Conservation (phyloP, 2,113 vertebrate species). For the Caretta caretta region DNA sequence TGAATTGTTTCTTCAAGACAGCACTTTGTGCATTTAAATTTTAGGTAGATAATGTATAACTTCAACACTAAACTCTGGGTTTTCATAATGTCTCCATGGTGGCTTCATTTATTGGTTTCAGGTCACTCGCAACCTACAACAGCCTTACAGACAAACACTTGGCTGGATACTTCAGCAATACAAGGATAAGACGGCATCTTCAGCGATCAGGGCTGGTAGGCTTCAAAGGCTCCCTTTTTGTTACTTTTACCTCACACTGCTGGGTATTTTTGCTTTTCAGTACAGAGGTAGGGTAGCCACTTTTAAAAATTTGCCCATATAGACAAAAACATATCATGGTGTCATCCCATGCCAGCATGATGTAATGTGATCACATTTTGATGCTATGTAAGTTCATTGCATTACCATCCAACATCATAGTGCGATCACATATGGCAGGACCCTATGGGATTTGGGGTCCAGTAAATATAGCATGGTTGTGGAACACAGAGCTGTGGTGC, state of each 20-base stretch:
- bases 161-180: slow-evolving; percentile 91
- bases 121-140: slow-evolving; percentile 89
- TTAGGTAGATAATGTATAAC: background rate
- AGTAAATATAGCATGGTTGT: background rate
- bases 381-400: accelerated
- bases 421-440: accelerated
- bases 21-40: background rate
- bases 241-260: background rate
- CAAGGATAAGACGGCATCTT: slow-evolving; percentile 89
- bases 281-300: background rate
- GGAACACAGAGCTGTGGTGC: accelerated
- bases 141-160: slow-evolving; percentile 96
- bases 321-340: background rate
- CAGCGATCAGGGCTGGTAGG: slow-evolving; percentile 93
- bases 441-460: background rate
- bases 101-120: slow-evolving; percentile 70
- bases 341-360: background rate
- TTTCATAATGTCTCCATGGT: background rate
- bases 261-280: background rate
- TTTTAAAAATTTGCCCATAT: background rate
- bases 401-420: background rate
- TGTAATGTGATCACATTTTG: accelerated
- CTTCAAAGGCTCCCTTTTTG: background rate
- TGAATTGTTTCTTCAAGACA: background rate
- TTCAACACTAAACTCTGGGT: background rate